A percentile compares a stretch with the other conserved stretches of the same genome.
These are phyloP conservation scores for Melieria picta DNA, from an alignment of 2,888 invertebrate species.

Conservation along the genomic window DNA sequence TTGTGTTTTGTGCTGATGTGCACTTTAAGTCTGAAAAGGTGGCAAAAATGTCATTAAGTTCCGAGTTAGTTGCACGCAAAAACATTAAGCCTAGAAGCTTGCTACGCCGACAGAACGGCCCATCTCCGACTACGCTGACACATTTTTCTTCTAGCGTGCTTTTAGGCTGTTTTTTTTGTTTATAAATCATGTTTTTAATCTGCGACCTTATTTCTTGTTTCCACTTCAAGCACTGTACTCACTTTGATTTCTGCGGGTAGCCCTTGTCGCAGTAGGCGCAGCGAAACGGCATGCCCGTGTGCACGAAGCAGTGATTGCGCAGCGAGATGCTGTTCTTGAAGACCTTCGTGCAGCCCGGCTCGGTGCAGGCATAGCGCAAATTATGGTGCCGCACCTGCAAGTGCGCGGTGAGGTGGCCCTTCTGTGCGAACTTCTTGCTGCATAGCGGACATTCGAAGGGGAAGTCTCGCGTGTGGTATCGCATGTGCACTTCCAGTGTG, in stretches of 20 bases:
- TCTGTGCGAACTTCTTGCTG: conserved; percentile 35
- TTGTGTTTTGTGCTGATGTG: conserved; percentile 38
- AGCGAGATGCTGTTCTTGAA: conserved; percentile 42
- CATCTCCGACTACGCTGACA: too few relatives aligned
- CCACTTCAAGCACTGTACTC: neutral
- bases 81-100: neutral
- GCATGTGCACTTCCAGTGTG: conserved; percentile 40
- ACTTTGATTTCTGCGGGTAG: conserved; percentile 43
- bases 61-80: neutral
- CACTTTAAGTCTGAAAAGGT: conserved; percentile 31
- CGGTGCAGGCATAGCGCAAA: conserved; percentile 37
- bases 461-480: conserved; percentile 40
- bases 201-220: neutral
- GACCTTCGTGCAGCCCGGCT: conserved; percentile 34
- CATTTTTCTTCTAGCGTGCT: too few relatives aligned
- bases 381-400: conserved; percentile 40
- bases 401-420: conserved; percentile 40
- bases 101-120: too few relatives aligned
- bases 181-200: too few relatives aligned
- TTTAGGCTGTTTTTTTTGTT: too few relatives aligned
- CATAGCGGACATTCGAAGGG: conserved; percentile 33
- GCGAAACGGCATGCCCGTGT: conserved; percentile 40
- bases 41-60: neutral
- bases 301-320: conserved; percentile 39
- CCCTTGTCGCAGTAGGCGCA: conserved; percentile 39